Base-by-base conservation (phyloP, 2,113 vertebrate species). In the Trichechus manatus region DNA sequence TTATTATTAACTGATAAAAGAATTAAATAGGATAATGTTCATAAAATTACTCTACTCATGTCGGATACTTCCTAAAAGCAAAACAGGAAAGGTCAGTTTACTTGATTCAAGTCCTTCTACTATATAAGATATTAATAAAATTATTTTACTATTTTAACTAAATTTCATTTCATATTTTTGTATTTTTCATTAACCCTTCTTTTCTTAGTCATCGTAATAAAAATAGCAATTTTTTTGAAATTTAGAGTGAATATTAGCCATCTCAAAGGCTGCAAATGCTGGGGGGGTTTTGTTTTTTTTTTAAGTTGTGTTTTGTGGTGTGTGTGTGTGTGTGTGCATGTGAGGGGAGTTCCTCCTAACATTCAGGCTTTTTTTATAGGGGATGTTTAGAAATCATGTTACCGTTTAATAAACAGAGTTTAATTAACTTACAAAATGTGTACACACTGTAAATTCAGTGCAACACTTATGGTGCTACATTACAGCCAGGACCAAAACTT, bases 391-490 rank as follows among this genome's bases (percentile, higher is more conserved):
- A 95, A 81, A 78, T 77, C n/a, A 17, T 59, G 15, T 61, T 93
- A 61, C 36, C 15, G 77, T 81, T 85, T 68, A 93, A 75, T 87
- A 63, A 83, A 59, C 0, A 44, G 1, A 39, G 15, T 59, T 68
- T 47, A 92, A 59, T 33, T 61, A 89, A 92, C 1, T 77, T 36
- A 81, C 6, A 47, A 72, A 84, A 10, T 81, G 2, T 89, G 23
- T 13, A 50, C 10, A 83, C 2, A 44, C 74, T 74, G 13, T 61
- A 95, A 95, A 93, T 90, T 77, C 22, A 50, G 9, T 61, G 23
- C 94, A 31, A 96, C 90, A 56, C 10, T 27, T 94, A 33, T 77
- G 70, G 89, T 95, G 22, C 23, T 86, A 5, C 27, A 70, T 59
- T 79, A 42, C 72, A 36, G 22, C 9, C 33, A 70, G 27, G 77